Conservation (phyloP, 2,113 vertebrate species). For the Campylomormyrus tamandua region DNA sequence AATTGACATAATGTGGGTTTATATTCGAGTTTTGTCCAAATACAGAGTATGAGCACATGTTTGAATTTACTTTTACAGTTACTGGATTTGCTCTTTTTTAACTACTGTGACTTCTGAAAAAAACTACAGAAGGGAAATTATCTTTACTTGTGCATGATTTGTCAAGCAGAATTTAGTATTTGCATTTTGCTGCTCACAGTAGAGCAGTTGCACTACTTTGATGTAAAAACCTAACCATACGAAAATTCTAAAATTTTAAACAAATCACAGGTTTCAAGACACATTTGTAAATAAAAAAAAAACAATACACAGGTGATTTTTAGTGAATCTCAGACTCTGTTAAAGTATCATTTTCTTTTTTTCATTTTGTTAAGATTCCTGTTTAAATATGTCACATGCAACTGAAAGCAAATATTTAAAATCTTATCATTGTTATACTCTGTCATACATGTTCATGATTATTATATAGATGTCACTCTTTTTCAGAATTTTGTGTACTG, state of each 20-base stretch:
- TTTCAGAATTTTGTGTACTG: neutral
- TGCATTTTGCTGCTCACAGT: conserved; percentile 10
- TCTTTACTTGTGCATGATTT: conserved; percentile 34
- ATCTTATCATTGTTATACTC: neutral
- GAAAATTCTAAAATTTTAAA: neutral
- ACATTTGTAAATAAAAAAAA: neutral
- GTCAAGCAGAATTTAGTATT: conserved; percentile 19
- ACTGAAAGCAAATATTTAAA: neutral
- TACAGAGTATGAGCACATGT: neutral
- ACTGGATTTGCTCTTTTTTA: neutral
- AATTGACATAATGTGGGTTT: neutral
- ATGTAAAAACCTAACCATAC: neutral
- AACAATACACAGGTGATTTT: neutral
- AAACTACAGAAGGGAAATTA: conserved; percentile 25
- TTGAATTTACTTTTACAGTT: neutral
- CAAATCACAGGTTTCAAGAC: neutral
- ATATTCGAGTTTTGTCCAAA: neutral
- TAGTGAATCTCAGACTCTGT: neutral
- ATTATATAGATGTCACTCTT: neutral
- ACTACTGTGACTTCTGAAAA: neutral
- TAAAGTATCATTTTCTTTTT: neutral
- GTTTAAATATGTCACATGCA: neutral
- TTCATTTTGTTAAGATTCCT: neutral
- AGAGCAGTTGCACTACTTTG: conserved; percentile 26
- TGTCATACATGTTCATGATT: neutral